Percentiles rank a stretch among this genome's conserved stretches.
These are phyloP conservation scores for Cherax quadricarinatus DNA, from an alignment of 1,140 invertebrate genomes.

Conservation along the genomic window DNA sequence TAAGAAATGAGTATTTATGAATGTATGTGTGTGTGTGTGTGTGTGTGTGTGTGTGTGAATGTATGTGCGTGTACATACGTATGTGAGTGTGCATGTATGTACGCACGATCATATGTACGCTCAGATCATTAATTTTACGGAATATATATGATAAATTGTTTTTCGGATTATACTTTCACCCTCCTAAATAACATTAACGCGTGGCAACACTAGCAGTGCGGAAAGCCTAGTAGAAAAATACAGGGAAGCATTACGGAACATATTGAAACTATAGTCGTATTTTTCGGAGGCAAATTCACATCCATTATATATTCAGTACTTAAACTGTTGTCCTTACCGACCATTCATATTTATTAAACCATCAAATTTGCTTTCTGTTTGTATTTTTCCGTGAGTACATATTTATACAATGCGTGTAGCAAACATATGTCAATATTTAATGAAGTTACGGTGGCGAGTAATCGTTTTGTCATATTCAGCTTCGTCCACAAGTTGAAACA, in stretches of 20 bases:
- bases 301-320: constrained; percentile 1
- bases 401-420: background rate
- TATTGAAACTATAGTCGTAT: background rate
- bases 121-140: too few relatives aligned
- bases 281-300: background rate
- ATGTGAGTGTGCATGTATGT: too few relatives aligned
- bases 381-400: background rate
- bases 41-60: too few relatives aligned
- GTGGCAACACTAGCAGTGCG: too few relatives aligned
- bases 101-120: too few relatives aligned
- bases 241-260: background rate
- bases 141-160: too few relatives aligned
- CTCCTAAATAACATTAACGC: too few relatives aligned
- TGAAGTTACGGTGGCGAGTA: background rate
- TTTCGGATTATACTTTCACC: too few relatives aligned
- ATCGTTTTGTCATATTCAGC: background rate
- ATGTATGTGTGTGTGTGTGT: too few relatives aligned
- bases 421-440: background rate
- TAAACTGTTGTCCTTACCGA: background rate
- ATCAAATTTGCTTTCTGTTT: background rate
- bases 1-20: too few relatives aligned
- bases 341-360: background rate
- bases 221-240: too few relatives aligned
- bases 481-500: background rate
- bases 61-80: too few relatives aligned